Evolutionary conservation across 2,113 vertebrate species (phyloP).

Genomic region (Platanista minor): DNA sequence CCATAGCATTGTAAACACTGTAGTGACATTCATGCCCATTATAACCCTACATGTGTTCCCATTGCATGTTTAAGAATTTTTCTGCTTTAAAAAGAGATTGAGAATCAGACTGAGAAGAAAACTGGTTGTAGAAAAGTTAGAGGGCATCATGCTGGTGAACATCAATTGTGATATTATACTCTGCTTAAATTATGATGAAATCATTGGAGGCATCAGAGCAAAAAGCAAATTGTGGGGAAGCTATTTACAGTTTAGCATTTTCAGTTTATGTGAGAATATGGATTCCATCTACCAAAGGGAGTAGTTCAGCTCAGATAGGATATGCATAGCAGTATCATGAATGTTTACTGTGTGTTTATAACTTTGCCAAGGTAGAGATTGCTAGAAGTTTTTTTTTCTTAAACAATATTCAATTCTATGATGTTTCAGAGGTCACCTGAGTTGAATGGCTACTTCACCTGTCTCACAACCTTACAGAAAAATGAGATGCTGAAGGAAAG

Average conservation of each 20-base stretch:
- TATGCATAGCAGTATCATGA: neutral
- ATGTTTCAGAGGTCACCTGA: neutral
- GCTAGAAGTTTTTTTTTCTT: neutral
- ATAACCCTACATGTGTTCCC: neutral
- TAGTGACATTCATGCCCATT: neutral
- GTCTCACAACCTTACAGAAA: neutral
- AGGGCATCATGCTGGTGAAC: neutral
- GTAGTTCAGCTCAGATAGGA: neutral
- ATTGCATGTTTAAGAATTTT: neutral
- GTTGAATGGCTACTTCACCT: neutral
- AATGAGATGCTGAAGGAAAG: neutral
- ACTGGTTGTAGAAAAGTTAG: neutral
- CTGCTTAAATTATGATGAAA: neutral
- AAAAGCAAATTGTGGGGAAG: neutral
- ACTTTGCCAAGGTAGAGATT: neutral
- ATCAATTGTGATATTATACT: neutral
- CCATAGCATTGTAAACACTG: neutral
- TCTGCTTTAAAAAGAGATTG: neutral
- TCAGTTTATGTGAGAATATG: neutral
- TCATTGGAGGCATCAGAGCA: neutral
- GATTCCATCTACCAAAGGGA: neutral
- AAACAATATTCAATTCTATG: neutral
- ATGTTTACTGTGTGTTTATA: neutral
- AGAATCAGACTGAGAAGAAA: neutral
- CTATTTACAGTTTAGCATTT: conserved; percentile 15